A percentile compares a stretch with the other conserved stretches of the same genome.
phyloP scores from a whole-genome alignment of 2,888 invertebrate genomes.

The Diaphora mendica region DNA sequence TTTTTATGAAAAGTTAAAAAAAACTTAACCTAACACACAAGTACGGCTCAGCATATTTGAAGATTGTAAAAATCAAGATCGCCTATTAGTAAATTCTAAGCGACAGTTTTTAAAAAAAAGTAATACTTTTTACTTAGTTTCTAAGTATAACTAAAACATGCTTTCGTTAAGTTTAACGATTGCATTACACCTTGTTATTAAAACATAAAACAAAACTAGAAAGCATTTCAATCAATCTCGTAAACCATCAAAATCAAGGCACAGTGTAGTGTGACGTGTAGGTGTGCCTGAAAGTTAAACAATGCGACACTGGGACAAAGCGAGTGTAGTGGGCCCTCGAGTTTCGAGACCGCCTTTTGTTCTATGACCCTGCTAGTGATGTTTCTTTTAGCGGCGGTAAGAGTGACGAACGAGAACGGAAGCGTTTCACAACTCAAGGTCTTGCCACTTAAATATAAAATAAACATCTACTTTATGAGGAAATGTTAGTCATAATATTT shows the following conservation, averaged over 20 bases:
- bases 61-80: background rate
- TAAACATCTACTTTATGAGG: background rate
- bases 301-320: slow-evolving; percentile 80
- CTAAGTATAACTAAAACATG: too few relatives aligned
- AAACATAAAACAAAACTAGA: background rate
- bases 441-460: background rate
- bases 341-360: slow-evolving; percentile 71
- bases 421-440: background rate
- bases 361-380: slow-evolving; percentile 67
- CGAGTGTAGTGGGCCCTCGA: slow-evolving; percentile 73
- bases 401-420: slow-evolving; percentile 29
- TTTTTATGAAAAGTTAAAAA: too few relatives aligned
- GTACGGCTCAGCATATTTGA: too few relatives aligned
- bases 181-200: background rate
- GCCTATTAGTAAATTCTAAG: too few relatives aligned
- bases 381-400: slow-evolving; percentile 62
- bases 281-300: slow-evolving; percentile 69
- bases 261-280: slow-evolving; percentile 33
- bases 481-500: background rate
- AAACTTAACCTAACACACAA: too few relatives aligned
- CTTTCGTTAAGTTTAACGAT: too few relatives aligned
- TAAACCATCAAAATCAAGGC: slow-evolving; percentile 17
- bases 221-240: slow-evolving; percentile 7
- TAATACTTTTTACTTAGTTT: too few relatives aligned
- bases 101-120: too few relatives aligned